phyloP scores from a whole-genome alignment of 2,113 vertebrate genomes.

The Colossoma macropomum region DNA sequence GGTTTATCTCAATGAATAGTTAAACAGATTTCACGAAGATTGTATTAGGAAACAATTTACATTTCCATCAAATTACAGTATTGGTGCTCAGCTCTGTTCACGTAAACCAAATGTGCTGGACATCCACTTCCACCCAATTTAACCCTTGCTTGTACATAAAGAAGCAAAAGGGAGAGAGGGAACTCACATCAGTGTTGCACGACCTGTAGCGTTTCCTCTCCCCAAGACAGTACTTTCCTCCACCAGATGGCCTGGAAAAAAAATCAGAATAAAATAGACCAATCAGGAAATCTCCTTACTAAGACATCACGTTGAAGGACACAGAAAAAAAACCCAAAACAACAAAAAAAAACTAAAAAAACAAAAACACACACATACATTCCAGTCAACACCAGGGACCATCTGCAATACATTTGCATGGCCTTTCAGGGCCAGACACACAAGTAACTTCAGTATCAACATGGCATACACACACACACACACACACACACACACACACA shows the following conservation, averaged over 20 bases:
- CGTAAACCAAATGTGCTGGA: neutral
- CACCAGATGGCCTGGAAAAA: slow-evolving; percentile 91
- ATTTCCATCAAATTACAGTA: neutral
- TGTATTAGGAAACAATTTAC: no score
- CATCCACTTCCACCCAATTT: no score
- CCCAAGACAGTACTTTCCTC: slow-evolving; percentile 97
- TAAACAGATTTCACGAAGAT: no score
- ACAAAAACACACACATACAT: slow-evolving; percentile 14
- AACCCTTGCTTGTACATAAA: neutral
- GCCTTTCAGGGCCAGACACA: neutral
- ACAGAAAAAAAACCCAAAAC: neutral
- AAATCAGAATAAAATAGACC: slow-evolving; percentile 49
- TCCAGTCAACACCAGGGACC: slow-evolving; percentile 33
- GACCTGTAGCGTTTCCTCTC: slow-evolving; percentile 97
- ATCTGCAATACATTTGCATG: slow-evolving; percentile 43
- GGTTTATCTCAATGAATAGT: no score
- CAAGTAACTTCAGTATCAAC: slow-evolving; percentile 35
- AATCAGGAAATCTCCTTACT: slow-evolving; percentile 47
- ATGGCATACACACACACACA: neutral
- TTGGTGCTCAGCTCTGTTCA: neutral
- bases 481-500: neutral
- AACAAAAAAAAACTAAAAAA: neutral
- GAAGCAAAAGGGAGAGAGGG: slow-evolving; percentile 2
- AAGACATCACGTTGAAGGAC: slow-evolving; percentile 3
- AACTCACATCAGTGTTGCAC: slow-evolving; percentile 96